A percentile compares a stretch with the other conserved stretches of the same genome.
These are phyloP conservation scores for Lutraria lutraria DNA, from an alignment of 2,888 invertebrate species.

Conservation along the genomic window DNA sequence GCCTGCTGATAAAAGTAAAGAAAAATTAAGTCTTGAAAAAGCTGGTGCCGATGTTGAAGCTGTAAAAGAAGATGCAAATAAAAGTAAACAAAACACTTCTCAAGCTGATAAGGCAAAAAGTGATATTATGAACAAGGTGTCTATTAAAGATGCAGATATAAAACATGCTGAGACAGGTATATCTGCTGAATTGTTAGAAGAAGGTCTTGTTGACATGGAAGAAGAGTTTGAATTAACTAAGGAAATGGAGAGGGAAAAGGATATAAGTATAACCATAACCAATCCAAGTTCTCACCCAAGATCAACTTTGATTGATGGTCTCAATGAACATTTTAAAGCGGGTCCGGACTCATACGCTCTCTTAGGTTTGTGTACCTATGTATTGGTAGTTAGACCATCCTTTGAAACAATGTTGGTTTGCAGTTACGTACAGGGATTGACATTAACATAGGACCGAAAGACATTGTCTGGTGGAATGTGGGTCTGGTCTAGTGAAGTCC, in stretches of 20 bases:
- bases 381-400: too few relatives aligned
- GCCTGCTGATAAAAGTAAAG: not conserved
- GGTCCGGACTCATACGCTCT: slow-evolving; percentile 31
- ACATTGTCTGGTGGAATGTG: too few relatives aligned
- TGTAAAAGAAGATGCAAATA: not conserved
- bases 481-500: too few relatives aligned
- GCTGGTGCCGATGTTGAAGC: not conserved
- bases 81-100: not conserved
- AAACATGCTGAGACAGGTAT: not conserved
- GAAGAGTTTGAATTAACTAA: slow-evolving; percentile 8
- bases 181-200: slow-evolving; percentile 42
- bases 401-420: too few relatives aligned
- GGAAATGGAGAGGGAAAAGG: not conserved
- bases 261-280: not conserved
- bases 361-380: slow-evolving; percentile 23
- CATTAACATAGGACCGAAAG: too few relatives aligned
- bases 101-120: not conserved
- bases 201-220: slow-evolving; percentile 44
- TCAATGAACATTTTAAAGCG: not conserved
- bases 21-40: not conserved
- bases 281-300: slow-evolving; percentile 30
- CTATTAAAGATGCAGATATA: not conserved
- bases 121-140: not conserved
- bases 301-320: slow-evolving; percentile 20
- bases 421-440: too few relatives aligned